These are phyloP conservation scores for Spheniscus mendiculus DNA, from an alignment of 2,113 vertebrate species.

Conservation along the genomic window DNA sequence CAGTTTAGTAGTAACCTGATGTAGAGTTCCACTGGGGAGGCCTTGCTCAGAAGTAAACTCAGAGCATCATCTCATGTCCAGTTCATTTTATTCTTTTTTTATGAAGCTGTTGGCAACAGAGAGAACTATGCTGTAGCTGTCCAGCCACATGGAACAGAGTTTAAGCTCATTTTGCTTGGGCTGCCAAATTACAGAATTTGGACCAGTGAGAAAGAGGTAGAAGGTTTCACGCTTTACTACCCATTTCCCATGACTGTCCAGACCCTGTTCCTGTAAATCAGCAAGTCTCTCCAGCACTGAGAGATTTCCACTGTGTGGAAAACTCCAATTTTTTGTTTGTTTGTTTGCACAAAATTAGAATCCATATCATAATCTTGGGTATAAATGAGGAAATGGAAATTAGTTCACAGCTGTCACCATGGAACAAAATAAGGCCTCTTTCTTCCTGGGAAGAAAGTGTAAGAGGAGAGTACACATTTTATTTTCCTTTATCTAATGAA, in stretches of 20 bases:
- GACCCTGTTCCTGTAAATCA: background rate
- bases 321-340: background rate
- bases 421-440: background rate
- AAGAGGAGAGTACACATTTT: background rate
- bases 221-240: background rate
- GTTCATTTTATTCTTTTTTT: background rate
- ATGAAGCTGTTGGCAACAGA: background rate
- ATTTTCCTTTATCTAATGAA: background rate
- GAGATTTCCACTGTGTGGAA: background rate
- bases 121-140: background rate
- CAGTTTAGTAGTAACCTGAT: background rate
- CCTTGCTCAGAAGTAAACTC: background rate
- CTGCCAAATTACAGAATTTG: background rate
- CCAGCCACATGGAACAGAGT: background rate
- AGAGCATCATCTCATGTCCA: background rate
- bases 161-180: background rate
- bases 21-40: background rate
- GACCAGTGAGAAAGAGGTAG: background rate
- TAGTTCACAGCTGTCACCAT: background rate
- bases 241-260: background rate
- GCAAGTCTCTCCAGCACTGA: background rate
- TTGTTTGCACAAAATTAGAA: background rate
- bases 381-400: background rate
- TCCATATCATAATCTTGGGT: background rate
- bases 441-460: background rate